Evolutionary conservation across 2,113 vertebrate genomes (phyloP).

Genomic region (Chitala chitala): DNA sequence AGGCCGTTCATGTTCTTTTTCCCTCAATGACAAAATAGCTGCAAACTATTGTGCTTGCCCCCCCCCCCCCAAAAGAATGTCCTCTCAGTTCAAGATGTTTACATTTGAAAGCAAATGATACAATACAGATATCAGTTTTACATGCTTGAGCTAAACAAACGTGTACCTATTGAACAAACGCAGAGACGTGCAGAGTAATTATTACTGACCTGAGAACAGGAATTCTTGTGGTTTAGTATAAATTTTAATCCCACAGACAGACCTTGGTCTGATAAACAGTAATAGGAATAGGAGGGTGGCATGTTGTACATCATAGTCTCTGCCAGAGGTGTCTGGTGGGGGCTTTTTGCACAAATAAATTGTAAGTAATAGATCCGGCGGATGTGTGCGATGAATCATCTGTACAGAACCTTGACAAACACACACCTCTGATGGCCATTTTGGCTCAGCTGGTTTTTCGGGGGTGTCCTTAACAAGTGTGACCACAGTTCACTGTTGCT

Average conservation of each 20-base stretch:
- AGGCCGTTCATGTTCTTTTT: background rate
- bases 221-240: background rate
- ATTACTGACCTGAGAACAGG: conserved; percentile 17
- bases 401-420: conserved; percentile 32
- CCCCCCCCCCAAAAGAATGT: background rate
- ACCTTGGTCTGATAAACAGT: conserved; percentile 4
- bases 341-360: conserved; percentile 28
- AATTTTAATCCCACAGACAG: background rate
- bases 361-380: conserved; percentile 30
- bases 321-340: conserved; percentile 15
- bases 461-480: too few relatives aligned
- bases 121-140: too few relatives aligned
- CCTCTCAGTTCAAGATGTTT: conserved; percentile 11
- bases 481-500: too few relatives aligned
- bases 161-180: conserved; percentile 17
- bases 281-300: conserved; percentile 13
- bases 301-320: conserved; percentile 11
- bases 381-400: conserved; percentile 37
- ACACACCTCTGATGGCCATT: conserved; percentile 47
- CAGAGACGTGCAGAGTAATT: background rate
- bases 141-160: too few relatives aligned
- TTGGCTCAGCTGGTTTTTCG: conserved; percentile 39
- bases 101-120: conserved; percentile 15
- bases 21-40: background rate
- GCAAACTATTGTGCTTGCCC: background rate